Evolutionary conservation across 1,140 invertebrate species (phyloP), one percentile per base, ranked within the genome.

Genomic region (Alviniconcha marisindica): DNA sequence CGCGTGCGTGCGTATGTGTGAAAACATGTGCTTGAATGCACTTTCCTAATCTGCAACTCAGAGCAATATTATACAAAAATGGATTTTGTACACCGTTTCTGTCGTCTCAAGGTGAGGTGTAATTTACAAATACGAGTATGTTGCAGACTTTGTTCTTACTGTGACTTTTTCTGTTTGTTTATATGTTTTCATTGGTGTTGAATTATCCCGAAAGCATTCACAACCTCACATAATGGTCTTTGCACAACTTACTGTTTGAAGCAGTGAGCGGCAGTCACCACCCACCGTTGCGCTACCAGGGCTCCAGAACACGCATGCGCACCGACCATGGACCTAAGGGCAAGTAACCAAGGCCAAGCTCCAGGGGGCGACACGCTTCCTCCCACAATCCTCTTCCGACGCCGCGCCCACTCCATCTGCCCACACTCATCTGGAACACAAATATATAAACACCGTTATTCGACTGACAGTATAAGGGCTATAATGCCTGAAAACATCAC

Each of bases 221-320:
- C n/a, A n/a, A n/a, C n/a, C n/a, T n/a, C n/a, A n/a, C n/a, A n/a
- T n/a, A n/a, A n/a, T n/a, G n/a, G n/a, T n/a, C n/a, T n/a, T n/a
- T n/a, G n/a, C n/a, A n/a, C n/a, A 14, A 73, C 83, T 85, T 54
- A 87, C 86, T 82, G 38, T 84, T 74, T 87, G 21, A 89, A 85
- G 90, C 93, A 94, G 83, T 94, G 93, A 38, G 92, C 93, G 4
- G 93, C 93, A 1, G 93, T 93, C 15, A 94, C 76, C 3, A 94
- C 84, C 92, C 93, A 94, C 63, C 90, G 88, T 5, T 85, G 86
- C 63, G 91, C 86, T 33, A 94, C 90, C 3, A 94, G 77, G 14
- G 89, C 88, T 36, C 92, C 93, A 21, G 93, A 93, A 85, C 93
- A 94, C 15, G 88, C 77, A 85, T 90, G 79, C 10, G 87, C 89